These are phyloP conservation scores for Chauna torquata DNA, from an alignment of 2,113 vertebrate species.

Conservation along the genomic window DNA sequence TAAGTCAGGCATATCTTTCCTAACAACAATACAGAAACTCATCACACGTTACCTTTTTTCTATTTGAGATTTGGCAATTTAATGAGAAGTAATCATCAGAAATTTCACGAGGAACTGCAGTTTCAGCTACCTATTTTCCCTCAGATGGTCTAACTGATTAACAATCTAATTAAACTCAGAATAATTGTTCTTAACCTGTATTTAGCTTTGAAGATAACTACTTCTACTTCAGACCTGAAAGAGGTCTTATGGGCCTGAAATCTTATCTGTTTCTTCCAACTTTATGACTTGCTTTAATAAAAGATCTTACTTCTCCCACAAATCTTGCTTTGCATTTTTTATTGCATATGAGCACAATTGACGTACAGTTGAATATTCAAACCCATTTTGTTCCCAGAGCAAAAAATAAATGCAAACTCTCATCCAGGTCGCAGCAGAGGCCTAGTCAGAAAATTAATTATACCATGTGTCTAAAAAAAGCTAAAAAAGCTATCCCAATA, in stretches of 20 bases:
- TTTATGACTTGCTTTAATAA: neutral
- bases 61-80: neutral
- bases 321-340: neutral
- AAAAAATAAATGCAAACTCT: neutral
- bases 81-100: neutral
- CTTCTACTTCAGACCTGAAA: neutral
- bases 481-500: neutral
- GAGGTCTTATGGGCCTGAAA: neutral
- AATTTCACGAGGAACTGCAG: neutral
- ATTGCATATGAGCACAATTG: neutral
- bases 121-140: neutral
- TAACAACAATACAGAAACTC: neutral
- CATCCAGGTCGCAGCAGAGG: neutral
- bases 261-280: neutral
- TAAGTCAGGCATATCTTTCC: neutral
- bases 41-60: neutral
- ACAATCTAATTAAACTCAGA: neutral
- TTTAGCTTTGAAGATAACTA: neutral
- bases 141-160: neutral
- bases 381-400: neutral
- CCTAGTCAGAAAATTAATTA: neutral
- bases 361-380: neutral
- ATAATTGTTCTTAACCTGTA: neutral
- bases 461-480: neutral
- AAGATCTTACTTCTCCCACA: neutral